Percentiles rank a stretch among this genome's conserved stretches.
These are phyloP conservation scores for Luidia sarsii DNA, from an alignment of 53 echinoderm and acorn worm genomes.

Conservation along the genomic window DNA sequence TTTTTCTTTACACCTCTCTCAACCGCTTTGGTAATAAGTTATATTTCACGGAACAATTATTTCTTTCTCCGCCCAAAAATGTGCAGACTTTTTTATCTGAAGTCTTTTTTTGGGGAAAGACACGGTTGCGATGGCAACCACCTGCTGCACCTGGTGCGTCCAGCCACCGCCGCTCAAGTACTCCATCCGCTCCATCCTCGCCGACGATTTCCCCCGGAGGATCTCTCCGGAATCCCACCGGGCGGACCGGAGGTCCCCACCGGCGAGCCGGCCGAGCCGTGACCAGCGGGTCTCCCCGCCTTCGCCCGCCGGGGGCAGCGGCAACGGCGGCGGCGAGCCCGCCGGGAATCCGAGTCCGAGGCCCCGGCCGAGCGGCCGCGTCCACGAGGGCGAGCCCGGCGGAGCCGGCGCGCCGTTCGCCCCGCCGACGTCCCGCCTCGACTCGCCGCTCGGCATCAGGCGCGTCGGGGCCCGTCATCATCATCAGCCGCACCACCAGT, in stretches of 20 bases:
- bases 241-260: no score
- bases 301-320: background rate
- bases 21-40: no score
- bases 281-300: background rate
- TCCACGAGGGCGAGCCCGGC: background rate
- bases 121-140: conserved; percentile 1
- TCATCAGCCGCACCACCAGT: background rate
- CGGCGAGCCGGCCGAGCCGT: background rate
- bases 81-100: no score
- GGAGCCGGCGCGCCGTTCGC: no score
- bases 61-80: no score
- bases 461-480: background rate
- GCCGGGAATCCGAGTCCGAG: background rate
- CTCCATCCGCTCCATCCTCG: conserved; percentile 36
- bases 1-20: no score
- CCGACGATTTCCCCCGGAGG: background rate
- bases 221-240: no score
- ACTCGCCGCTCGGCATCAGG: background rate
- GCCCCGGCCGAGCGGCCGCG: background rate
- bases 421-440: no score
- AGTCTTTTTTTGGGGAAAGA: no score
- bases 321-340: background rate
- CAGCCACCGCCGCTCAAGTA: conserved; percentile 31
- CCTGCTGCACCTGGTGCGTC: conserved; percentile 41
- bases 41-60: no score